These are phyloP conservation scores for Agelastica alni DNA, from an alignment of 2,888 invertebrate genomes.

Conservation along the genomic window DNA sequence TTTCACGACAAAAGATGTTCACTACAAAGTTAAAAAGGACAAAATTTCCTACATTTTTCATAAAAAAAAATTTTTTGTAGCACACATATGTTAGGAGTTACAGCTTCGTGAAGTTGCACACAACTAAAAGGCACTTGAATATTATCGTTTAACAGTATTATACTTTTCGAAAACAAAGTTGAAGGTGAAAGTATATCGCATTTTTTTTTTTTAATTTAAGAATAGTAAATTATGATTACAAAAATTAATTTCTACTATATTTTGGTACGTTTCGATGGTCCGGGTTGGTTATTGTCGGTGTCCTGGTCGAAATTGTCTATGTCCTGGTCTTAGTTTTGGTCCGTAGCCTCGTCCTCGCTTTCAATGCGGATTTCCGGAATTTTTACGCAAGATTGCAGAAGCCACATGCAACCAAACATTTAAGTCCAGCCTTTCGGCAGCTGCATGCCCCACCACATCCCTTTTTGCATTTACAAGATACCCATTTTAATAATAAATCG, in stretches of 20 bases:
- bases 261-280: neutral
- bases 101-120: neutral
- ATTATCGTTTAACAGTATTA: neutral
- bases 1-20: too few species aligned
- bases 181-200: too few species aligned
- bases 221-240: neutral
- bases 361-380: neutral
- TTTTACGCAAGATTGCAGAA: too few species aligned
- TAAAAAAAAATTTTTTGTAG: neutral
- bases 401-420: too few species aligned
- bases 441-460: constrained; percentile 23
- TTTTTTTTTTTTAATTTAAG: too few species aligned
- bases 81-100: neutral
- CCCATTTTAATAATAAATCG: neutral
- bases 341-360: neutral
- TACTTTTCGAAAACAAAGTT: neutral
- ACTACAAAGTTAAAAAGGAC: too few species aligned
- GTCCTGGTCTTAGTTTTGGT: too few species aligned
- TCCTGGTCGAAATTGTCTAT: too few species aligned
- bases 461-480: constrained; percentile 26
- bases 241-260: neutral
- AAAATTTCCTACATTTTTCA: too few species aligned
- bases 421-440: constrained; percentile 27
- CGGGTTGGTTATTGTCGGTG: too few species aligned
- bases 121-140: neutral